Evolutionary conservation across 2,113 vertebrate species (phyloP).

Genomic region (Syngnathus floridae): DNA sequence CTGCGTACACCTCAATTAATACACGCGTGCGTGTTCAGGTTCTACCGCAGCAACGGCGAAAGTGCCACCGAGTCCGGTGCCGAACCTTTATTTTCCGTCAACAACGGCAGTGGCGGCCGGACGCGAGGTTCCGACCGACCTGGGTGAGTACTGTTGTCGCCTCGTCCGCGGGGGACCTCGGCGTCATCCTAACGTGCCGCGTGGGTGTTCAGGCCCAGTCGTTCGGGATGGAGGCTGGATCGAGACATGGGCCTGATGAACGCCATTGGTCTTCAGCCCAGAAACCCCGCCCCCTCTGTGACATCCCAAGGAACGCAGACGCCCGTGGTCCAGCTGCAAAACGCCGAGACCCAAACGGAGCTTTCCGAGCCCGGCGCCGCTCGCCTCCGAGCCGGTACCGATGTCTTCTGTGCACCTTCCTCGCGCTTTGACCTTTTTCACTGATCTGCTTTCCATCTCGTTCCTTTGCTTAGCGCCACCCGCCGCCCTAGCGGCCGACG

Average conservation of each 20-base stretch:
- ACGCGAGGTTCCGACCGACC: conserved; percentile 80
- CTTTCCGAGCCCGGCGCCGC: conserved; percentile 75
- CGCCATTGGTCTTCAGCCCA: conserved; percentile 92
- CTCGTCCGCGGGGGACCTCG: too few relatives aligned
- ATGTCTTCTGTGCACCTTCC: neutral
- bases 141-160: conserved; percentile 72
- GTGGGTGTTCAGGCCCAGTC: conserved; percentile 73
- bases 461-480: conserved; percentile 16
- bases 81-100: conserved; percentile 85
- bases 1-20: neutral
- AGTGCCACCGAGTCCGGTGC: conserved; percentile 84
- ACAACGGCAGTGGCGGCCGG: conserved; percentile 78
- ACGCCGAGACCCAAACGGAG: conserved; percentile 94
- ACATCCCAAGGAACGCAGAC: conserved; percentile 98
- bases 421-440: neutral
- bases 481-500: conserved; percentile 26
- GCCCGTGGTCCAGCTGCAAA: conserved; percentile 87
- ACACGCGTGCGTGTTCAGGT: conserved; percentile 62
- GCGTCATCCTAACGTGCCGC: neutral
- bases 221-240: conserved; percentile 89
- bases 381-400: conserved; percentile 41
- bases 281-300: conserved; percentile 90
- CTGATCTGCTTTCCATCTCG: neutral
- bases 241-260: conserved; percentile 98
- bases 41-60: conserved; percentile 87